Evolutionary conservation across 2,888 invertebrate species (phyloP), one percentile per base, ranked within the genome.

Genomic region (Leptodirus hochenwartii): DNA sequence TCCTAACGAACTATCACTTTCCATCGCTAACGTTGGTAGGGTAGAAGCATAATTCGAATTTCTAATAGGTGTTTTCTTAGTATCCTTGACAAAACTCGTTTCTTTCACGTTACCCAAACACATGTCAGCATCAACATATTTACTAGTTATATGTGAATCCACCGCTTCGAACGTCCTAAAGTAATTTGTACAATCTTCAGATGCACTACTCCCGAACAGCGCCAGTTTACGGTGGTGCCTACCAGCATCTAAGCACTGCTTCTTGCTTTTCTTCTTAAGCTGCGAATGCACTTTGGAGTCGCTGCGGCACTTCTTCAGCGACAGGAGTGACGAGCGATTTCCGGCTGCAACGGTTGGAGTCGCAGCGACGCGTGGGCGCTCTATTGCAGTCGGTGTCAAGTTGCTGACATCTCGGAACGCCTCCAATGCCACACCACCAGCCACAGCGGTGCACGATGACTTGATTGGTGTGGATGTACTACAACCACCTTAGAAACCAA

Each of bases 341-440:
- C n/a, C n/a, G n/a, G n/a, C n/a, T 20, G 9, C 20, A 20, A n/a
- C 26, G 2, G 59, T 60, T 0, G 45, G 47, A 25, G n/a, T 31
- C 26, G 13, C 25, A 30, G n/a, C 23, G 30, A 6, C 25, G 30
- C 4, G 23, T 30, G 4, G 12, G 15, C 8, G 8, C n/a, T 12
- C 14, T 17, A n/a, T 15, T 15, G 3, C 15, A 4, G 20, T 65
- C 2, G 68, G 66, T 3, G 68, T 67, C n/a, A 68, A 56, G 42
- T 69, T 69, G 42, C 69, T 69, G 5, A 69, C 64, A 44, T 69
- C 69, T 48, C 66, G 61, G 1, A 69, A 49, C 6, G 59, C 58
- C 38, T 64, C 65, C 15, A 41, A 41, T 22, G 42, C 46, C 27
- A 41, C 39, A 28, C 40, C 36, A 22, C 45, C 45, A 14, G 57